These are phyloP conservation scores for Cerceris rybyensis DNA, from an alignment of 2,888 invertebrate genomes.

Conservation along the genomic window DNA sequence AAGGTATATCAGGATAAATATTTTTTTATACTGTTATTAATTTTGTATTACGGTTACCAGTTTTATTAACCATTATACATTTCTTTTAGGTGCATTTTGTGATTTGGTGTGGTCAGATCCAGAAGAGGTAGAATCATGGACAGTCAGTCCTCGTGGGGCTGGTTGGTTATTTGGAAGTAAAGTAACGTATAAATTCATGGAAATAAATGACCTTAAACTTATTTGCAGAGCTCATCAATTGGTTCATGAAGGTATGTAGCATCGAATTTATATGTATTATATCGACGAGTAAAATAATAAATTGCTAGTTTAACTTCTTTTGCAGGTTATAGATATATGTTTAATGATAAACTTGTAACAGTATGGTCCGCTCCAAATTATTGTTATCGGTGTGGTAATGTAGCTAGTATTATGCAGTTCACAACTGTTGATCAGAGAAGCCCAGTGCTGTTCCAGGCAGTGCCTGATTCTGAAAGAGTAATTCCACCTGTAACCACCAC, in stretches of 20 bases:
- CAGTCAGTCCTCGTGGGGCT: constrained; percentile 96
- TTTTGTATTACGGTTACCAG: not conserved
- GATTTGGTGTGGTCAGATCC: constrained; percentile 99
- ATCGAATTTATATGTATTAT: not conserved
- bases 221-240: constrained; percentile 99
- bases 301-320: constrained; percentile 51
- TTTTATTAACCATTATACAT: not conserved
- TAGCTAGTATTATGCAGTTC: constrained; percentile 97
- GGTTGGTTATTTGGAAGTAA: constrained; percentile 98
- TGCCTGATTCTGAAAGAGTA: constrained; percentile 96
- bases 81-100: constrained; percentile 91
- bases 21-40: constrained; percentile 5
- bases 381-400: constrained; percentile 99
- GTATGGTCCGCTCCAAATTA: constrained; percentile 99
- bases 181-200: constrained; percentile 97
- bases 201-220: constrained; percentile 94
- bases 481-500: constrained; percentile 96
- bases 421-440: constrained; percentile 89
- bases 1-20: constrained; percentile 84
- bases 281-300: not conserved
- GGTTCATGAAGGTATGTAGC: constrained; percentile 95
- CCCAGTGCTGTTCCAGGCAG: constrained; percentile 96
- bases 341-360: constrained; percentile 97
- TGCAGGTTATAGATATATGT: constrained; percentile 98
- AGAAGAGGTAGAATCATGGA: constrained; percentile 97